Base-by-base conservation (phyloP, 2,797 vertebrate genomes). In the Buceros bicornis region DNA sequence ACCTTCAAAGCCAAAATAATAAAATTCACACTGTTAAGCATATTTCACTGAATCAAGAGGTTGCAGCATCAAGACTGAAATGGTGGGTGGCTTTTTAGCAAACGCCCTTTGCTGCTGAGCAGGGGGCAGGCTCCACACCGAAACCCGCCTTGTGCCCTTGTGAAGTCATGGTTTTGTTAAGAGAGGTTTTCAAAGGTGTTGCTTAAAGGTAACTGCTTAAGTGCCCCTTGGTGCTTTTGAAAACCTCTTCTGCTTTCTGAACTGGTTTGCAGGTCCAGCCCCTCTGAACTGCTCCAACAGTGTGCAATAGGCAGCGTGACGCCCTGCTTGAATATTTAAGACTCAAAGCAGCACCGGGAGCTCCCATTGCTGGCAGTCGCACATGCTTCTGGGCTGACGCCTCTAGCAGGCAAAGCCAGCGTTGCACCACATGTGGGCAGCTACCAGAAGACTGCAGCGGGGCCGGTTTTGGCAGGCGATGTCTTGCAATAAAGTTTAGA, bases 1-100 rank as follows among this genome's bases (percentile, higher is more conserved):
- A 74, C 57, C 56, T 85, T 89, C 82, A 65, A 87, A 94, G 28
- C 66, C 73, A 77, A 84, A 93, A 95, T 82, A 94, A 94, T 94
- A 87, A 95, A 95, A 92, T 81, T 87, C 77, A 90, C 2, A 2
- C 70, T 28, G 42, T 80, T 90, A 70, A 93, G 82, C 19, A 10
- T 67, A 87, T 91, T 83, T 89, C 51, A 69, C 18, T 1, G 9
- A 86, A 65, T 18, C 56, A 83, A 87, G 82, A 82, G 60, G 45
- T 16, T 93, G 77, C 66, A 93, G 64, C 70, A 84, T 66, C 35
- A 17, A 2, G 16, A 56, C 90, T 89, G 82, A 80, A 92, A 76
- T 43, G 21, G 82, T 94, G 90, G 85, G 90, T 92, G 91, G 82
- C 70, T 82, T 94, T 86, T 69, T 35, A 90, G 82, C 76, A 72